These are phyloP conservation scores for Achatina immaculata DNA, from an alignment of 1,140 invertebrate species.

Conservation along the genomic window DNA sequence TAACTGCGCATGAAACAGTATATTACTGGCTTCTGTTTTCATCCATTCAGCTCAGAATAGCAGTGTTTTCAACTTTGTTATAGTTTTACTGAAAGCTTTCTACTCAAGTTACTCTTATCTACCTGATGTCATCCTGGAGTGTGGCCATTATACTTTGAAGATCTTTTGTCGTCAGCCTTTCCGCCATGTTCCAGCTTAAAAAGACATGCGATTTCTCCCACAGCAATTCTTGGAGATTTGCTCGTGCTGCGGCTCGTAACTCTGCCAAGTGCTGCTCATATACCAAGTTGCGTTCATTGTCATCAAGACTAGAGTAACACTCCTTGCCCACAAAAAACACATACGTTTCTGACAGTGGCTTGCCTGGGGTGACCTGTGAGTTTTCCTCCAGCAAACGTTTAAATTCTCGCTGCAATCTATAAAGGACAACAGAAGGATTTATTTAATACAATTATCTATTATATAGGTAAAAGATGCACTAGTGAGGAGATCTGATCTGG, in stretches of 20 bases:
- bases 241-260: conserved; percentile 90
- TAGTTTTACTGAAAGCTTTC: too few relatives aligned
- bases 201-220: conserved; percentile 95
- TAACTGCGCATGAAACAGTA: too few relatives aligned
- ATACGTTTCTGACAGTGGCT: conserved; percentile 90
- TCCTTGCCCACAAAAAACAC: conserved; percentile 95
- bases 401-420: conserved; percentile 82
- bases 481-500: too few relatives aligned
- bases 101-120: too few relatives aligned
- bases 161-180: conserved; percentile 93
- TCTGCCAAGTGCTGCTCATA: conserved; percentile 95
- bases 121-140: conserved; percentile 84
- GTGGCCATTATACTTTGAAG: conserved; percentile 94
- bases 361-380: conserved; percentile 87
- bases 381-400: conserved; percentile 93
- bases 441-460: too few relatives aligned
- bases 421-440: conserved; percentile 5
- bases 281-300: conserved; percentile 91
- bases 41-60: too few relatives aligned
- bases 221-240: conserved; percentile 92
- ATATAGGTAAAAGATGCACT: too few relatives aligned
- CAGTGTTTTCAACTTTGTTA: too few relatives aligned
- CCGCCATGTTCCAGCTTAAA: conserved; percentile 85
- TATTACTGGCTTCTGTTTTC: too few relatives aligned
- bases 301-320: conserved; percentile 91